Base-by-base conservation (phyloP, 1,140 invertebrate species). In the Drosophila lacertosa region DNA sequence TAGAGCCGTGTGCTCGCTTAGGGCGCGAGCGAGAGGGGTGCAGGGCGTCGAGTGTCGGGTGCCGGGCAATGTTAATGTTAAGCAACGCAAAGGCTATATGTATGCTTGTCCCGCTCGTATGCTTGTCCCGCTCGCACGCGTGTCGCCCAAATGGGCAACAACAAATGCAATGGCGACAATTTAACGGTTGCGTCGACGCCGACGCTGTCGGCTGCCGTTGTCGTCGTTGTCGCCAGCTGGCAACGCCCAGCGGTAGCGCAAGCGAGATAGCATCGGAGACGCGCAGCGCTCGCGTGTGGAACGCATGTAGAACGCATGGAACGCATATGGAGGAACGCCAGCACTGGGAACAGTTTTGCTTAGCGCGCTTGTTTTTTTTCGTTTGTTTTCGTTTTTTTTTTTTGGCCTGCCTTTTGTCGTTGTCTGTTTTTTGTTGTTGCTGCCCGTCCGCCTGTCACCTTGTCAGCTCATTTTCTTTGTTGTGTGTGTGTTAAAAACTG, bases 111-210 rank as follows among this genome's bases (percentile, higher is more conserved):
- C n/a, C n/a, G 40, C 33, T 54, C 29, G n/a, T 77, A 51, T 26
- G 16, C 4, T 77, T 42, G 57, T 81, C 81, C 67, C 74, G 47
- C 68, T 84, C 62, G 58, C 81, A 80, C 76, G 13, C 67, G 7
- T n/a, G 44, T 35, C 13, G 7, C 2, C 13, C 35, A 24, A 0
- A 22, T 22, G 37, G 37, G 47, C 54, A 65, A 65, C 68, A 67
- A 73, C 64, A 76, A 77, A 60, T 57, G 81, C 81, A 86, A 81
- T 81, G 81, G 73, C 74, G 73, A 77, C 81, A 66, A 80, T 75
- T 84, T 84, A 75, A 72, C 51, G 51, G 20, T 71, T 57, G 60
- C 77, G 66, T 54, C 71, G 55, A 53, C 77, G 64, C 64, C 60
- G 60, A 57, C 51, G 71, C 39, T n/a, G 40, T 42, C 32, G 39